Base-by-base conservation (phyloP, 2,113 vertebrate genomes). In the Takifugu bimaculatus region DNA sequence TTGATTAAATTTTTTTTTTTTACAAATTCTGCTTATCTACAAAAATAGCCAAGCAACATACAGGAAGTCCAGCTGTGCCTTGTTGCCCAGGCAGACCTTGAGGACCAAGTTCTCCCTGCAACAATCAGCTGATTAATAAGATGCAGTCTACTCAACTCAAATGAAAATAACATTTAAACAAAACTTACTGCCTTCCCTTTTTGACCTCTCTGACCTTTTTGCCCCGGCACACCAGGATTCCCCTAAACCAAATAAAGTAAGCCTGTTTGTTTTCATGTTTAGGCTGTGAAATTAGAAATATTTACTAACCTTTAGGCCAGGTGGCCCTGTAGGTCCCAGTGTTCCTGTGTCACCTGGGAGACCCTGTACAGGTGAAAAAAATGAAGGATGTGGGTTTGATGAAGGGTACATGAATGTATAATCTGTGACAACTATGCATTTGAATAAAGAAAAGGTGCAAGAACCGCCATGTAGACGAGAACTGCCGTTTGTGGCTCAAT, bases 21-120 rank as follows among this genome's bases (percentile, higher is more conserved):
- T 2, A 58, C 6, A 47, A 11, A 5, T 7, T 26, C n/a, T 20
- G 57, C 60, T 56, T 6, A 39, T 26, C 14, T 5, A 6, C 13
- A 11, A 47, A 20, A 75, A 68, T 47, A 26, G 39, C 0, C 54
- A 50, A 68, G 9, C 13, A 28, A 86, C 91, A 27, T 86, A 92
- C 90, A 54, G 70, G 5, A 15, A 62, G 42, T 54, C 90, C 91
- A 29, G 27, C 68, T 20, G 48, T 14, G 13, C 90, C 90, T 61
- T 28, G 61, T 25, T 0, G 57, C 6, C 90, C 90, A 7, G 54
- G 50, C 63, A 72, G 75, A 67, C 90, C 90, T 26, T 1, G 69
- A 70, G 70, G 75, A 65, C 90, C 91, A 0, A n/a, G 0, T 25
- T 69, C 57, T 15, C 91, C 90, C 91, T 92, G 66, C 47, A 50